Evolutionary conservation across 2,797 vertebrate genomes (phyloP).

Genomic region (Esox masquinongy): DNA sequence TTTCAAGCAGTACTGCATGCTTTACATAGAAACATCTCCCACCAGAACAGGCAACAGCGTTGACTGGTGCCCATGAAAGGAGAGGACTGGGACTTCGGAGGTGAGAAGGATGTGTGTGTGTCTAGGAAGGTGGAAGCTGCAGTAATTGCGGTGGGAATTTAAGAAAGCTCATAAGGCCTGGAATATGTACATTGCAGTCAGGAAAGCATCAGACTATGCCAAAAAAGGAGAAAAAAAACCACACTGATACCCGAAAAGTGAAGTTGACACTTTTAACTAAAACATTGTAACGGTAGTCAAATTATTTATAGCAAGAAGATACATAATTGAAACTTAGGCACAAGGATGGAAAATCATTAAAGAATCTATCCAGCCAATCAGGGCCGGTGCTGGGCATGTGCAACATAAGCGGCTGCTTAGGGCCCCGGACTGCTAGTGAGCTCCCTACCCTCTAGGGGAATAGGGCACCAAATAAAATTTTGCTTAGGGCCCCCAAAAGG

Average conservation of each 20-base stretch:
- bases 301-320: slow-evolving; percentile 58
- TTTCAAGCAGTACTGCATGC: neutral
- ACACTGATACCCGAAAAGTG: slow-evolving; percentile 35
- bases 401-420: too few species aligned
- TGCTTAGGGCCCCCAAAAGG: too few species aligned
- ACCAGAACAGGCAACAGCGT: neutral
- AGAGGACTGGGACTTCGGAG: neutral
- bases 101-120: neutral
- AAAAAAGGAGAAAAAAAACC: slow-evolving; percentile 28
- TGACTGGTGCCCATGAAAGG: neutral
- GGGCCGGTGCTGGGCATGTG: too few species aligned
- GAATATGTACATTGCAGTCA: slow-evolving; percentile 21
- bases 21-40: slow-evolving; percentile 12
- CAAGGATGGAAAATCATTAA: slow-evolving; percentile 60
- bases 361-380: slow-evolving; percentile 55
- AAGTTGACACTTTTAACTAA: slow-evolving; percentile 38
- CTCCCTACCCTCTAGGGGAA: too few species aligned
- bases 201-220: slow-evolving; percentile 24
- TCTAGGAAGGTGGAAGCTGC: neutral
- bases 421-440: too few species aligned
- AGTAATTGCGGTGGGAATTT: slow-evolving; percentile 1
- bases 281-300: slow-evolving; percentile 50
- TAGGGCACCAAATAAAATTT: too few species aligned
- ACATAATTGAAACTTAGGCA: slow-evolving; percentile 66
- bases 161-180: neutral